Conservation (phyloP, 2,888 invertebrate species). For the Blera fallax region DNA sequence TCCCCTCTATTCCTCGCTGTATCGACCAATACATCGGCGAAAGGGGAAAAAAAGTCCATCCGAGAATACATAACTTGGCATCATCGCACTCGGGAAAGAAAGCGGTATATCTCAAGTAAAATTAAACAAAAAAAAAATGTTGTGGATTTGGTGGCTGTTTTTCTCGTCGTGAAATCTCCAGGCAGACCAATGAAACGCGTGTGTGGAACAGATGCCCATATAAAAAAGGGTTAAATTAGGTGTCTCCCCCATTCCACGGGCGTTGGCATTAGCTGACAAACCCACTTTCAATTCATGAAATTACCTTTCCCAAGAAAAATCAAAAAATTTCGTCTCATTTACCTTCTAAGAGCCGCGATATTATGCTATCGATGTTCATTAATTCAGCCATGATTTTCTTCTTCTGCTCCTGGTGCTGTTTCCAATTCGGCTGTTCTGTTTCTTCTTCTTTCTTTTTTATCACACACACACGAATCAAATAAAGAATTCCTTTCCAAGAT, state of each 20-base stretch:
- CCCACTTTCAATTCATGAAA: background rate
- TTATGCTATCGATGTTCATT: conserved; percentile 81
- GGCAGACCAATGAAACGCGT: conserved; percentile 29
- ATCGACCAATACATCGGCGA: background rate
- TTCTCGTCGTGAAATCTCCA: conserved; percentile 5
- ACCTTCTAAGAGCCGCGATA: conserved; percentile 80
- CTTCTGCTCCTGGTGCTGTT: conserved; percentile 19
- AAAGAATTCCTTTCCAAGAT: background rate
- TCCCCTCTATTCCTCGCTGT: background rate
- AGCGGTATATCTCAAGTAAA: conserved; percentile 44
- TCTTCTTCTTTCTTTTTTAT: conserved; percentile 1
- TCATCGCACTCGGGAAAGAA: conserved; percentile 55
- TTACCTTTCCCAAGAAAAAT: background rate
- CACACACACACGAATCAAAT: conserved; percentile 28
- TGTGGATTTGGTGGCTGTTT: background rate
- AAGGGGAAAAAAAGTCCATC: background rate
- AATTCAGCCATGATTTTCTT: conserved; percentile 78
- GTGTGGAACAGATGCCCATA: conserved; percentile 20
- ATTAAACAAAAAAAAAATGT: background rate
- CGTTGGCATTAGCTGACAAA: conserved; percentile 39
- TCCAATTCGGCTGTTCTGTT: conserved; percentile 5
- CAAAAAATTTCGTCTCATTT: conserved; percentile 35
- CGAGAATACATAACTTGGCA: conserved; percentile 59
- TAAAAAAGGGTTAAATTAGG: conserved; percentile 25
- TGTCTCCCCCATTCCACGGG: conserved; percentile 30